Evolutionary conservation across 2,888 invertebrate genomes (phyloP), one percentile per base, ranked within the genome.

Genomic region (Chloroclysta siterata): DNA sequence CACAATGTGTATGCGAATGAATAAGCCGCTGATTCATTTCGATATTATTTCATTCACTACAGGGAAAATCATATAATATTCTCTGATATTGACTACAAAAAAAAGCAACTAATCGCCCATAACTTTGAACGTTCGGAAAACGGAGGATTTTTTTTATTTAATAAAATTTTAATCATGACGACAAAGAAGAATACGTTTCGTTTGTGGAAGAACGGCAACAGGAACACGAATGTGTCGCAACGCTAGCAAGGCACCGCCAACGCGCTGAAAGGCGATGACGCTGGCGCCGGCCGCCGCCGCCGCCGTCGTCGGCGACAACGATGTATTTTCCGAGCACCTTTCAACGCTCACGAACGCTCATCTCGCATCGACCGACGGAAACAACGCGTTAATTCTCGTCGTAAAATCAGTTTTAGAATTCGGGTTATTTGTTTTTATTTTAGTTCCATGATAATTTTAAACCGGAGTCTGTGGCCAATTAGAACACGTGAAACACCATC

Each of bases 351-450:
- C 92, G 91, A 91, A 84, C 91, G 89, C 90, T 85, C 89, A 85
- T 88, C 90, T 86, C 91, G 85, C 90, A 90, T 89, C 91, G 85
- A 86, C 88, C 89, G 90, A 88, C 92, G 93, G 93, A 93, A 93
- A 93, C 91, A 90, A 92, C 91, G 87, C 91, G 93, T 93, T 93
- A 92, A 92, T 92, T 92, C 92, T 89, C 90, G 91, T 92, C 92
- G 90, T 93, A 92, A 93, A 93, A 92, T 92, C 93, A 87, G 86
- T 90, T 92, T 92, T 91, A 92, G 93, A 90, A 92, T 90, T 90
- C 89, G 88, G 90, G 89, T 90, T 91, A 91, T 92, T 92, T 92
- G 87, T 90, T 91, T 92, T 91, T 90, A 91, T 93, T 91, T 91
- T 86, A 89, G 90, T 85, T 87, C 81, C 87, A 88, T 87, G 90